Percentiles rank a stretch among this genome's conserved stretches.
phyloP scores from a whole-genome alignment of 1,140 invertebrate species.

The Diorhabda elongata region DNA sequence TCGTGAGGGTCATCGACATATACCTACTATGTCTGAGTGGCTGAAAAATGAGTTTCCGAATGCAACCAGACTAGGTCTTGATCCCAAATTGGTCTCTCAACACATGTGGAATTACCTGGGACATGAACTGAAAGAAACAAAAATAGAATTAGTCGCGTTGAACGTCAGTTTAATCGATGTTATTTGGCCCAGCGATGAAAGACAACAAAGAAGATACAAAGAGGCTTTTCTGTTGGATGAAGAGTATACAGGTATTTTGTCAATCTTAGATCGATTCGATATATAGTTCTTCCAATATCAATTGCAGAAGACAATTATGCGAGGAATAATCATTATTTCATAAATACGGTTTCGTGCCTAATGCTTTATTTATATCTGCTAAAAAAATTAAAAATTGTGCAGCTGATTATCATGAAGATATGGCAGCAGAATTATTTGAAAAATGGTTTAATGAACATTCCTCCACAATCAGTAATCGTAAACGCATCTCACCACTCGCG shows the following conservation, averaged over 20 bases:
- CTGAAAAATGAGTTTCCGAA: constrained; percentile 61
- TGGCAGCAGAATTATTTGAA: no score
- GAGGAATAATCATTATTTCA: no score
- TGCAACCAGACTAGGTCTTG: constrained; percentile 71
- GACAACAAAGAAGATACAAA: constrained; percentile 53
- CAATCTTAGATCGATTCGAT: no score
- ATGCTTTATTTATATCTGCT: no score
- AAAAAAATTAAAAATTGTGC: no score
- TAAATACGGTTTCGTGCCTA: no score
- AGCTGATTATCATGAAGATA: no score
- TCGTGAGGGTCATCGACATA: constrained; percentile 58
- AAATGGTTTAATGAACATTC: no score
- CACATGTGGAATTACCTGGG: constrained; percentile 54
- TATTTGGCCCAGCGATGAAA: constrained; percentile 69
- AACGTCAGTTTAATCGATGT: constrained; percentile 74
- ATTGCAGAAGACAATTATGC: no score
- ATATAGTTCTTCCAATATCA: no score
- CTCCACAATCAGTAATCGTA: no score
- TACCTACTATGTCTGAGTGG: constrained; percentile 61
- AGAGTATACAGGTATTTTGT: background rate
- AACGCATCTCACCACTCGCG: no score
- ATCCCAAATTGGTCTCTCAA: constrained; percentile 70
- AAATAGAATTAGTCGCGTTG: constrained; percentile 60
- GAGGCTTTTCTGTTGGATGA: constrained; percentile 39
- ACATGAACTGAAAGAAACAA: constrained; percentile 53